These are phyloP conservation scores for Xylocopa sonorina DNA, from an alignment of 1,140 invertebrate genomes.

Conservation along the genomic window DNA sequence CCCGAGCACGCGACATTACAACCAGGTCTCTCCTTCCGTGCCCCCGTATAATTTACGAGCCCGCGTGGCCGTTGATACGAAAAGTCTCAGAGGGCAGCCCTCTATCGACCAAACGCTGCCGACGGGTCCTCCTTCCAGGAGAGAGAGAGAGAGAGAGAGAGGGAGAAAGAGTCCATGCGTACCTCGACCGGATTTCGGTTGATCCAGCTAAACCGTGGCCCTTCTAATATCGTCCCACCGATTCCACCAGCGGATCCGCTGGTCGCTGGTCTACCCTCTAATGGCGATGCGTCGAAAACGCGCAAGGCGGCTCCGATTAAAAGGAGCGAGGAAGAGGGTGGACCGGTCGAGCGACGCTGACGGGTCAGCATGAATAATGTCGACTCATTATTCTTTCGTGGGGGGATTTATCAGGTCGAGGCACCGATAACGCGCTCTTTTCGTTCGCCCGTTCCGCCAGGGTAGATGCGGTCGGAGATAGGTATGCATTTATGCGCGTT, in stretches of 20 bases:
- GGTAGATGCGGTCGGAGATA: constrained; percentile 73
- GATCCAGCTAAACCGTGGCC: constrained; percentile 63
- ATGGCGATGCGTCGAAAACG: constrained; percentile 64
- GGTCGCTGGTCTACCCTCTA: constrained; percentile 54
- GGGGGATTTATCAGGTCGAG: constrained; percentile 77
- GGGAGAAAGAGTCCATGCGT: too few relatives aligned
- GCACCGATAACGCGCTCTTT: constrained; percentile 74
- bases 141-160: too few relatives aligned
- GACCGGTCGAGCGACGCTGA: constrained; percentile 70
- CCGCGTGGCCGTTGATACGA: constrained; percentile 30
- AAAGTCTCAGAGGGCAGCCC: constrained; percentile 38
- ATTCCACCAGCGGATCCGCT: constrained; percentile 48
- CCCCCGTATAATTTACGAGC: constrained; percentile 39
- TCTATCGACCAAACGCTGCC: constrained; percentile 62
- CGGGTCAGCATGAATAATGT: constrained; percentile 74
- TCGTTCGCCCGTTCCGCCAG: constrained; percentile 69
- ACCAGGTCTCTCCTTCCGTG: constrained; percentile 18
- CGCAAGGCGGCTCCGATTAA: constrained; percentile 38
- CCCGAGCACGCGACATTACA: constrained; percentile 30
- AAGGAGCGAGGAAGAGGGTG: constrained; percentile 45
- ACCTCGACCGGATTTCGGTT: constrained; percentile 57
- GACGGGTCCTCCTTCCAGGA: constrained; percentile 29
- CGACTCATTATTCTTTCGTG: constrained; percentile 77
- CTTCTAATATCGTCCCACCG: constrained; percentile 62
- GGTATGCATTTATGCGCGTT: constrained; percentile 74